These are phyloP conservation scores for Halocaridina rubra DNA, from an alignment of 2,888 invertebrate species.

Conservation along the genomic window DNA sequence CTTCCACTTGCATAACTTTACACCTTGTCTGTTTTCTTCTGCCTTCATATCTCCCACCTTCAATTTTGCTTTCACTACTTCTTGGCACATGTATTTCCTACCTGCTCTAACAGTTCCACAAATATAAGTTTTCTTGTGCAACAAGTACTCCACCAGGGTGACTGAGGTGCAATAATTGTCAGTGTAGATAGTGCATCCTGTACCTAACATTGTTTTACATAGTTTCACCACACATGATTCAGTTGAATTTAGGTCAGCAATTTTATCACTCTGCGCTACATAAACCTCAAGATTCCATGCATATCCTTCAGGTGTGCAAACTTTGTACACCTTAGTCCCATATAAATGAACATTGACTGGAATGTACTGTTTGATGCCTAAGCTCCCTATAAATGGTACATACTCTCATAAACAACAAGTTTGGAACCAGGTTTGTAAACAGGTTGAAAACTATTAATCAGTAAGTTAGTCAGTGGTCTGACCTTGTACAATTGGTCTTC, in stretches of 20 bases:
- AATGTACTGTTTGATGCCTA: constrained; percentile 2
- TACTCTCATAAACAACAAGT: constrained; percentile 21
- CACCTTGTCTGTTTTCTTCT: neutral
- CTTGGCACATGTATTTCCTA: constrained; percentile 26
- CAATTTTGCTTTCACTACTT: constrained; percentile 30
- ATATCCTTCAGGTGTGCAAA: constrained; percentile 26
- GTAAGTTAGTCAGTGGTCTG: neutral
- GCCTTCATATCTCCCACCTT: constrained; percentile 15
- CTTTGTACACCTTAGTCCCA: constrained; percentile 18
- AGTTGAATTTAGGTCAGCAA: neutral
- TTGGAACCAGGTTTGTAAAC: constrained; percentile 1
- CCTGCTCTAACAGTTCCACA: constrained; percentile 27
- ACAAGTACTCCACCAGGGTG: constrained; percentile 20
- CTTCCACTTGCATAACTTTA: neutral
- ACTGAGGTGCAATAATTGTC: constrained; percentile 18
- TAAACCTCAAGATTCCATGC: neutral
- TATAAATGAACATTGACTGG: constrained; percentile 5
- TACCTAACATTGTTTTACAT: neutral
- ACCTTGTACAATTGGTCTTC: neutral
- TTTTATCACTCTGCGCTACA: neutral
- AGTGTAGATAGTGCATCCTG: neutral
- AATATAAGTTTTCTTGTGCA: constrained; percentile 26
- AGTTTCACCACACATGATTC: neutral
- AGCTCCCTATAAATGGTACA: constrained; percentile 22
- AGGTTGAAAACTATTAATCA: neutral